Base-by-base conservation (phyloP, 2,797 vertebrate species). In the Nannoperca australis region DNA sequence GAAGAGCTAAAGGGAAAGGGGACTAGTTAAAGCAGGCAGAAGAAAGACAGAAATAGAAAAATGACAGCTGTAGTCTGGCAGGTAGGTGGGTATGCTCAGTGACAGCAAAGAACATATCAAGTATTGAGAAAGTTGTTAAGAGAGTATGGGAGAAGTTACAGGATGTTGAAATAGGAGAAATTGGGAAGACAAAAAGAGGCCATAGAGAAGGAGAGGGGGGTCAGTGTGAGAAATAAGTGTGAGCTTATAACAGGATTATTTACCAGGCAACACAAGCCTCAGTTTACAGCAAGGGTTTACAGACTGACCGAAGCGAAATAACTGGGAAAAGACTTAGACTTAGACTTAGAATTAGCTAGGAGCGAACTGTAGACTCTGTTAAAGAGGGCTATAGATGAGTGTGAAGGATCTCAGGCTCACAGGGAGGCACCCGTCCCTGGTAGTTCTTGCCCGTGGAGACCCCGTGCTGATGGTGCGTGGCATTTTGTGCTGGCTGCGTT, bases 401-500 rank as follows among this genome's bases (percentile, higher is more conserved):
- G 65, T 50, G 36, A 56, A 54, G 56, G 55, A 64, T 58, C 60
- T 72, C 24, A 49, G 36, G 69, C 24, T 18, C 1, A 6, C 65
- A 3, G 76, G 70, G 72, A 73, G 70, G 61, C 79, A 38, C 24
- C 2, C 24, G 0, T 67, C 58, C 78, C 50, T 70, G 68, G 64
- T 5, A 3, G 76, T 24, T 24, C 14, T 78, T 4, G 53, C 34
- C 62, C 18, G 36, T 22, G 62, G 63, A 55, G 74, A 79, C 20
- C 50, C 55, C 7, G 68, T 40, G 36, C 82, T 77, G 55, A 86
- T 78, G 88, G 81, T 64, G 67, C 61, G 10, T 69, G 47, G 51
- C 20, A 13, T 78, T 62, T 70, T 86, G 81, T n/a, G 44, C 76
- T 79, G 86, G 81, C 73, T 88, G 74, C 73, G 73, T 63, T 88